Percentiles rank a stretch among this genome's conserved stretches.
Conservation (phyloP, 2,888 invertebrate genomes). For the Caenorhabditis sinica region DNA sequence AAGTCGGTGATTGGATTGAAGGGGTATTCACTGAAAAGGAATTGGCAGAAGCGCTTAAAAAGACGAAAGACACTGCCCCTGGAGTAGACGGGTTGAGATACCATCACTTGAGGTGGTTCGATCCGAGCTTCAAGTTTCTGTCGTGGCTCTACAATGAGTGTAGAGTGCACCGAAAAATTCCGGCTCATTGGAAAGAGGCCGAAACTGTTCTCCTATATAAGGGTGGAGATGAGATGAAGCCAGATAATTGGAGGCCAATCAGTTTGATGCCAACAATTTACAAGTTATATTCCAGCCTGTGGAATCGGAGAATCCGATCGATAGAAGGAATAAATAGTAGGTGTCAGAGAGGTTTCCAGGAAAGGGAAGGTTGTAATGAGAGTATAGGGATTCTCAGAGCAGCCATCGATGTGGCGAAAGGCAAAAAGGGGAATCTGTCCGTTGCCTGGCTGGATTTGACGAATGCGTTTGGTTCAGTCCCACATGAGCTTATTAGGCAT, state of each 20-base stretch:
- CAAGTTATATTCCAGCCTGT: slow-evolving; percentile 22
- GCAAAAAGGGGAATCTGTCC: neutral
- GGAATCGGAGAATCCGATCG: slow-evolving; percentile 15
- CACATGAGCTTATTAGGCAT: too few relatives aligned
- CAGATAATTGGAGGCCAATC: slow-evolving; percentile 28
- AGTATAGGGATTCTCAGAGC: slow-evolving; percentile 47
- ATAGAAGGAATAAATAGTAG: too few relatives aligned
- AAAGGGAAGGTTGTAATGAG: slow-evolving; percentile 36
- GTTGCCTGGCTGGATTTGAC: slow-evolving; percentile 51
- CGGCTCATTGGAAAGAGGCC: slow-evolving; percentile 37
- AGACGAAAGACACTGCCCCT: slow-evolving; percentile 35
- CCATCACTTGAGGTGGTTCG: slow-evolving; percentile 7
- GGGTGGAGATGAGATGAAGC: slow-evolving; percentile 23
- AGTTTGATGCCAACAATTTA: slow-evolving; percentile 22
- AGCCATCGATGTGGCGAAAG: slow-evolving; percentile 38
- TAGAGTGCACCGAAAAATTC: neutral
- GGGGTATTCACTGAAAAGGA: neutral
- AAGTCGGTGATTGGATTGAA: neutral
- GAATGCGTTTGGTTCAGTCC: too few relatives aligned
- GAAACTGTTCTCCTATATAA: slow-evolving; percentile 36
- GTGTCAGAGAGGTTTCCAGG: slow-evolving; percentile 42
- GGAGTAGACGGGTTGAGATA: neutral
- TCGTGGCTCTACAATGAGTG: neutral
- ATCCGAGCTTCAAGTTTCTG: neutral
- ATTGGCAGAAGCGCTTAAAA: neutral